These are phyloP conservation scores for Eospalax fontanierii DNA, from an alignment of 2,797 vertebrate species.

Conservation along the genomic window DNA sequence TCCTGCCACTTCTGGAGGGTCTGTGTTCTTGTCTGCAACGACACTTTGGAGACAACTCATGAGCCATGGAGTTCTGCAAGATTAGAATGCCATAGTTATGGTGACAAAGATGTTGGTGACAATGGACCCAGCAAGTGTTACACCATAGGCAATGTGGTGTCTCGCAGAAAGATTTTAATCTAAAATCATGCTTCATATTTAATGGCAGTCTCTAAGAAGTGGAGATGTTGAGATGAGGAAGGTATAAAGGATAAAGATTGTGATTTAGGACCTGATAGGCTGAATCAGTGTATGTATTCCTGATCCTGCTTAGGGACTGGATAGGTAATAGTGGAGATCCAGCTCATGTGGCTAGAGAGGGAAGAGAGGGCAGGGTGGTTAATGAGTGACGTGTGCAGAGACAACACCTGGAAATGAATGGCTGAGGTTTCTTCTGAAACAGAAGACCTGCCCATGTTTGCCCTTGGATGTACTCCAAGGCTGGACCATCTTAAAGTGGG, in stretches of 20 bases:
- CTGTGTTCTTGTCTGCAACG: neutral
- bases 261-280: too few species aligned
- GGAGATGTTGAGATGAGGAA: neutral
- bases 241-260: neutral
- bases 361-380: neutral
- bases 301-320: neutral
- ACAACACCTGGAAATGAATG: neutral
- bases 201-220: neutral
- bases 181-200: neutral
- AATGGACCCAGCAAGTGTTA: neutral
- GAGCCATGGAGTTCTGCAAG: neutral
- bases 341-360: too few species aligned
- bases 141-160: neutral
- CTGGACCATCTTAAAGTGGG: neutral
- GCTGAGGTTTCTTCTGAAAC: neutral
- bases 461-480: neutral
- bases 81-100: neutral
- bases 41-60: neutral
- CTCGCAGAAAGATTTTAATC: neutral
- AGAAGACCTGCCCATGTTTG: neutral
- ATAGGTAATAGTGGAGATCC: neutral
- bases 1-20: neutral
- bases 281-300: neutral
- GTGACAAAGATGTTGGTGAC: neutral
- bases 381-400: neutral